A percentile compares a stretch with the other conserved stretches of the same genome.
These are phyloP conservation scores for Aphaenogaster rudis DNA, from an alignment of 1,140 invertebrate genomes.

Conservation along the genomic window DNA sequence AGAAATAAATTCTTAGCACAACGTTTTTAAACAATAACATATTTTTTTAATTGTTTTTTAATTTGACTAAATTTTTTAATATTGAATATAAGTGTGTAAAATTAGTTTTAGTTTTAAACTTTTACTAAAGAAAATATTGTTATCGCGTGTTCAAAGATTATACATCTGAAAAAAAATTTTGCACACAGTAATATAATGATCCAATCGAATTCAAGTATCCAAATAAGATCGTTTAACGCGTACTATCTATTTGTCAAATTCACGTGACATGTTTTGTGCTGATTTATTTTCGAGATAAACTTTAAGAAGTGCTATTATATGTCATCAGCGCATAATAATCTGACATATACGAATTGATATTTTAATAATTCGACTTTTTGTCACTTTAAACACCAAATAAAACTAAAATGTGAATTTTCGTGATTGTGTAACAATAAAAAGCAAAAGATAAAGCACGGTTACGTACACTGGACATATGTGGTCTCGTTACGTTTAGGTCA, in stretches of 20 bases:
- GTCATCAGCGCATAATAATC: neutral
- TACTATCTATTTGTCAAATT: neutral
- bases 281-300: conserved; percentile 23
- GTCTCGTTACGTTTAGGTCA: neutral
- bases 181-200: neutral
- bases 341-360: conserved; percentile 22
- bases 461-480: neutral
- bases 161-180: neutral
- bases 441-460: neutral
- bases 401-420: conserved; percentile 4
- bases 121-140: neutral
- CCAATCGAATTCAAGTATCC: neutral
- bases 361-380: neutral
- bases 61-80: neutral
- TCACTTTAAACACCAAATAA: neutral
- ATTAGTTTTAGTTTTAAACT: conserved; percentile 14
- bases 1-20: too few species aligned
- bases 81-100: neutral
- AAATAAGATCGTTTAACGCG: neutral
- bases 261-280: neutral
- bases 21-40: neutral
- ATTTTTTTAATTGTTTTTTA: neutral
- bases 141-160: neutral
- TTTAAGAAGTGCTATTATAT: neutral
- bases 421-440: neutral